These are phyloP conservation scores for Eumaeus atala DNA, from an alignment of 1,140 invertebrate genomes.

Conservation along the genomic window DNA sequence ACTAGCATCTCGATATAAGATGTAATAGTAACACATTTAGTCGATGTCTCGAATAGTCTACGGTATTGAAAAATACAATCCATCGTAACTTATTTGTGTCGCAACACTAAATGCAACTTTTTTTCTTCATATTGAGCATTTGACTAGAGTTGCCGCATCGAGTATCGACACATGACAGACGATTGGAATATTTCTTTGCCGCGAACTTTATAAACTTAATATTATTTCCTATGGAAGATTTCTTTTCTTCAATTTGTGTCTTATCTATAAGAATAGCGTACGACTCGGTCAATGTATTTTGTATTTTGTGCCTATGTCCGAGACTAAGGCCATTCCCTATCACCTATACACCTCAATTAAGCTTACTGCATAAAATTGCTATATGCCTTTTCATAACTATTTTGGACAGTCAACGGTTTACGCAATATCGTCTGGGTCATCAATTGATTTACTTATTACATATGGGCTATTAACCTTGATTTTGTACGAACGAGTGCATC, in stretches of 20 bases:
- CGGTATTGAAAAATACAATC: slow-evolving; percentile 40
- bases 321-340: slow-evolving; percentile 54
- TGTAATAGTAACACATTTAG: slow-evolving; percentile 70
- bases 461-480: slow-evolving; percentile 57
- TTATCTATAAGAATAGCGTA: slow-evolving; percentile 61
- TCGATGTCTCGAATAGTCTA: slow-evolving; percentile 64
- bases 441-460: slow-evolving; percentile 71
- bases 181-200: slow-evolving; percentile 43
- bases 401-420: slow-evolving; percentile 53
- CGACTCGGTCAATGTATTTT: slow-evolving; percentile 44
- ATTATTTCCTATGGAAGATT: slow-evolving; percentile 72
- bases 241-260: slow-evolving; percentile 63
- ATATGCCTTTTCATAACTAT: slow-evolving; percentile 40
- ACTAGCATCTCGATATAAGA: slow-evolving; percentile 58
- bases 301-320: slow-evolving; percentile 53
- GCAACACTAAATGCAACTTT: slow-evolving; percentile 38
- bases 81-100: slow-evolving; percentile 25
- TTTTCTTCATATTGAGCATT: slow-evolving; percentile 53
- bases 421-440: slow-evolving; percentile 53
- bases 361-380: slow-evolving; percentile 46
- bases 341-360: slow-evolving; percentile 40
- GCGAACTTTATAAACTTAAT: slow-evolving; percentile 52
- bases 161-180: slow-evolving; percentile 27
- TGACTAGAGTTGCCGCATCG: slow-evolving; percentile 41
- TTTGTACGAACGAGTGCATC: slow-evolving; percentile 50